Evolutionary conservation across 1,140 invertebrate genomes (phyloP).

Genomic region (Bursaphelenchus mucronatus): DNA sequence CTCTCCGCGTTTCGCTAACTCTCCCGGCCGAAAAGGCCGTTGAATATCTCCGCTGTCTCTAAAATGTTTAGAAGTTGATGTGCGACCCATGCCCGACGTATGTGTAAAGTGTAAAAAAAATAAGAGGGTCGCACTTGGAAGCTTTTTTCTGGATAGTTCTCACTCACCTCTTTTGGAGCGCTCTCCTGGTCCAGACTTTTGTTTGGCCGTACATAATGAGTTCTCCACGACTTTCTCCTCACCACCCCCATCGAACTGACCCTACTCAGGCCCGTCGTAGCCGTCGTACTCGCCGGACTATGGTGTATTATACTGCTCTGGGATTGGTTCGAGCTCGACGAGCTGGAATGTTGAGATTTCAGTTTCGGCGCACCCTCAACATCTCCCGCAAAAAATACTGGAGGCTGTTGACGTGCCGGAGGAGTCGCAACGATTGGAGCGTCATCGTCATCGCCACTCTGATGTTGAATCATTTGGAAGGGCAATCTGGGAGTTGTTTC

Average conservation of each 20-base stretch:
- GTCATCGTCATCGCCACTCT: slow-evolving; percentile 14
- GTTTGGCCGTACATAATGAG: slow-evolving; percentile 44
- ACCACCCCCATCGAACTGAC: slow-evolving; percentile 34
- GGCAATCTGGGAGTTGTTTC: slow-evolving; percentile 22
- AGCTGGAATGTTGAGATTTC: slow-evolving; percentile 19
- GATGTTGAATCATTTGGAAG: slow-evolving; percentile 26
- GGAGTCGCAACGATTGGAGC: slow-evolving; percentile 11
- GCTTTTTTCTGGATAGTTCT: too few species aligned
- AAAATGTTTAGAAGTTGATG: too few species aligned
- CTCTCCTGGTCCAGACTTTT: slow-evolving; percentile 65
- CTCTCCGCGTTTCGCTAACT: too few species aligned
- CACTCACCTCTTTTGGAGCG: slow-evolving; percentile 26
- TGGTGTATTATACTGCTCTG: neutral
- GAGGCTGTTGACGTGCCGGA: slow-evolving; percentile 14
- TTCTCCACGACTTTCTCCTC: slow-evolving; percentile 39
- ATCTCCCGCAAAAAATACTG: slow-evolving; percentile 18
- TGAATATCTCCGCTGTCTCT: too few species aligned
- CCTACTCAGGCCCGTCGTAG: slow-evolving; percentile 8
- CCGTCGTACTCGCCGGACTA: neutral
- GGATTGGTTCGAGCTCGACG: slow-evolving; percentile 3
- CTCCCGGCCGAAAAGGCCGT: too few species aligned
- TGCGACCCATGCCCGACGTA: too few species aligned
- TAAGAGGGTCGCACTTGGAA: too few species aligned
- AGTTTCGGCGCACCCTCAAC: slow-evolving; percentile 31
- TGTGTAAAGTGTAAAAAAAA: too few species aligned